Base-by-base conservation (phyloP, 2,797 vertebrate species). In the Benthosema pterotum region DNA sequence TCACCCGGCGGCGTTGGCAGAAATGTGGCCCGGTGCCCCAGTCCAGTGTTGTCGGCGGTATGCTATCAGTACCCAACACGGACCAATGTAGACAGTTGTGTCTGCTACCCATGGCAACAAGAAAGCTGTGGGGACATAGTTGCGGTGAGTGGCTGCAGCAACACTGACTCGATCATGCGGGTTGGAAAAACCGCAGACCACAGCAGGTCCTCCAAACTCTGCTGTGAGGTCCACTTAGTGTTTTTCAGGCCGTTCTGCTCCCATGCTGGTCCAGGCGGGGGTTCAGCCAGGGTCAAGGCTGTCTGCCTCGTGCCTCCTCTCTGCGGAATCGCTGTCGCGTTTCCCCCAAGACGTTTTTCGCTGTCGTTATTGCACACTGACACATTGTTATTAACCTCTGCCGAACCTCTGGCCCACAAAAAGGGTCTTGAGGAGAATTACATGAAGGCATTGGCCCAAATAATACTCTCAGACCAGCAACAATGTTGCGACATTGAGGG, bases 61-160 rank as follows among this genome's bases (percentile, higher is more conserved):
- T 54, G 56, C 57, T 42, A 68, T 57, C 61, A 67, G 65, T 73
- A 78, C 72, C 69, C 50, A 71, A 57, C 69, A 72, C 65, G 69
- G 46, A 55, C 46, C 60, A 78, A 63, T 42, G 75, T 5, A 60
- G 71, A 80, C 65, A 67, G 82, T 87, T 88, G 75, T 90, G 86
- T 90, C 85, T 85, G 75, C 84, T n/a, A 66, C 47, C 85, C 65
- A 84, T 80, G 63, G 79, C 78, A 85, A 90, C 82, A 5, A 56
- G 49, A 47, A 67, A 71, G 71, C 71, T 38, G 67, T 51, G 57
- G 52, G 67, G 55, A 81, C 68, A 74, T 67, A 72, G 64, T 51
- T 71, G 76, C 56, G 68, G 75, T 42, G 28, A 79, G 68, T n/a
- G 48, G 51, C 42, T 52, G 64, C 67, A 75, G 65, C 67, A 50